Percentiles rank a stretch among this genome's conserved stretches.
These are phyloP conservation scores for Tringa solitaria DNA, from an alignment of 2,113 vertebrate genomes.

Conservation along the genomic window DNA sequence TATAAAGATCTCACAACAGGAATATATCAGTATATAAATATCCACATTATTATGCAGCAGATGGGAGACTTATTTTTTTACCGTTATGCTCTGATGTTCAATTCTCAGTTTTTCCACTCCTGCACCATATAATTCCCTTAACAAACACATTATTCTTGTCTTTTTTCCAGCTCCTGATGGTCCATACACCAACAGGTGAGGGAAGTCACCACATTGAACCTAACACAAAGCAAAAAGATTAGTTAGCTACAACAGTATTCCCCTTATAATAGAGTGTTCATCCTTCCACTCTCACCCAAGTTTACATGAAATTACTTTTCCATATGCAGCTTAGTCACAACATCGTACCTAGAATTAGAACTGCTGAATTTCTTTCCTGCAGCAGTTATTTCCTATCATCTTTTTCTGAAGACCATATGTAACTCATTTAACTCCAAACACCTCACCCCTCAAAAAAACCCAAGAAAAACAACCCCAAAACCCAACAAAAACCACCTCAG, in stretches of 20 bases:
- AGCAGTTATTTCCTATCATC: not conserved
- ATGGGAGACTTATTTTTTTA: slow-evolving; percentile 51
- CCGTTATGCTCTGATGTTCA: slow-evolving; percentile 93
- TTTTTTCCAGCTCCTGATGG: slow-evolving; percentile 97
- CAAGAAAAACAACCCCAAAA: not conserved
- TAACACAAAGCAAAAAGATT: slow-evolving; percentile 25
- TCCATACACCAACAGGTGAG: slow-evolving; percentile 93
- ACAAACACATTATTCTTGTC: slow-evolving; percentile 95
- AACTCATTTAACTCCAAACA: not conserved
- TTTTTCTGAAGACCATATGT: not conserved
- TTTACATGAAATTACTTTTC: not conserved
- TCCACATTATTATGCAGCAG: not conserved
- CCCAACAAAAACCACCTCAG: not conserved
- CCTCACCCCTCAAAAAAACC: not conserved
- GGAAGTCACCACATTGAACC: slow-evolving; percentile 97
- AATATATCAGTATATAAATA: not conserved
- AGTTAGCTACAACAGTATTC: not conserved
- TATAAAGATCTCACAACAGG: not conserved
- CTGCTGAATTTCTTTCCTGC: not conserved
- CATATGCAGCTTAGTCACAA: not conserved
- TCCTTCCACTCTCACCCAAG: not conserved
- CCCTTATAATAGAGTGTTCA: fast-evolving
- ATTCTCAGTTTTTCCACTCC: slow-evolving; percentile 97
- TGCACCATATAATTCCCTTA: slow-evolving; percentile 90
- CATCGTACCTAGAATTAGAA: not conserved